Evolutionary conservation across 2,113 vertebrate genomes (phyloP).

Genomic region (Labeo catla): DNA sequence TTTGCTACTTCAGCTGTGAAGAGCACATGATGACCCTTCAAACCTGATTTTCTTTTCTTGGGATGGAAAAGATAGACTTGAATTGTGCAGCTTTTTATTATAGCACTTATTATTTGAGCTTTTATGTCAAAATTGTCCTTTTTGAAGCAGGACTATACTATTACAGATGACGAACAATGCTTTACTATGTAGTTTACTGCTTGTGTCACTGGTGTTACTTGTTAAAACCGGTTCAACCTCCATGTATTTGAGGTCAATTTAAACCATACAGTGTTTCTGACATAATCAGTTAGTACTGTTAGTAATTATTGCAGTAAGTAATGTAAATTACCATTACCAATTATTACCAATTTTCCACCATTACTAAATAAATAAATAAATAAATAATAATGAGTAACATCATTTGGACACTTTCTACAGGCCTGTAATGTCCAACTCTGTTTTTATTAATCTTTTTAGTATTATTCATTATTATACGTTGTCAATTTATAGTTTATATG

Average conservation of each 20-base stretch:
- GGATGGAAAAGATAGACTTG: background rate
- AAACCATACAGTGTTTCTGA: background rate
- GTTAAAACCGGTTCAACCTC: background rate
- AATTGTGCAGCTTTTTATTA: background rate
- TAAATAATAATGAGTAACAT: no score
- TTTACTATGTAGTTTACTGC: background rate
- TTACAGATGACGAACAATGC: background rate
- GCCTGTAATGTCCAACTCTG: background rate
- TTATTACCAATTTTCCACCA: background rate
- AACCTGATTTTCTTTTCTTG: background rate
- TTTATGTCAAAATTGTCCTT: background rate
- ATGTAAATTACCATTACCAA: background rate
- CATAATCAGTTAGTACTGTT: no score
- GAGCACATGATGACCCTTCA: background rate
- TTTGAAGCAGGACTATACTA: background rate
- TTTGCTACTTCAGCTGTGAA: slow-evolving; percentile 4
- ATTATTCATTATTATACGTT: background rate
- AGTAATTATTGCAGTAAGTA: background rate
- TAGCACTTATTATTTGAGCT: background rate
- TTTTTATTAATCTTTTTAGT: background rate
- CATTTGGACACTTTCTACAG: background rate
- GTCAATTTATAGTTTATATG: background rate
- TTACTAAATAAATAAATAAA: background rate
- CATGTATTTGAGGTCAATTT: background rate
- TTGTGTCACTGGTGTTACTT: background rate